Percentiles rank a stretch among this genome's conserved stretches.
Conservation (phyloP, 2,113 vertebrate genomes). For the Pipra filicauda region DNA sequence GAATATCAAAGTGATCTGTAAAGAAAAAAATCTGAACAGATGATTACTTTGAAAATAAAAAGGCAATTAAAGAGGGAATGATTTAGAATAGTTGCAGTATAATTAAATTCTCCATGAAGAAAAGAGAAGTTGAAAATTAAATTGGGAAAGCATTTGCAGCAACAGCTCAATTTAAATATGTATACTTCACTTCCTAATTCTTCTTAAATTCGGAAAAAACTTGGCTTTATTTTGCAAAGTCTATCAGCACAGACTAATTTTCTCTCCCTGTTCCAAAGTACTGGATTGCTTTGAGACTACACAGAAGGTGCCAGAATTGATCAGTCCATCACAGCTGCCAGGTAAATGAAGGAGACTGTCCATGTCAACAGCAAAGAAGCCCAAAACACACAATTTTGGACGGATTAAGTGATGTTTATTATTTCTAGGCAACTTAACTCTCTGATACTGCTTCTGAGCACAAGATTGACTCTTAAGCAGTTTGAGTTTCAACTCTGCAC, state of each 20-base stretch:
- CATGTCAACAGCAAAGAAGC: neutral
- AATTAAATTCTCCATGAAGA: neutral
- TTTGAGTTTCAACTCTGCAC: neutral
- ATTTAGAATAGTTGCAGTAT: neutral
- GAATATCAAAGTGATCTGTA: neutral
- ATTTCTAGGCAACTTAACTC: neutral
- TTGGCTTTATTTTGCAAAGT: neutral
- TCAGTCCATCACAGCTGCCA: neutral
- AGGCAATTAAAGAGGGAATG: neutral
- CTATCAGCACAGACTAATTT: neutral
- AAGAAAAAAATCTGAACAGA: neutral
- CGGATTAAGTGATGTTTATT: neutral
- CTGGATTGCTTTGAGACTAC: neutral
- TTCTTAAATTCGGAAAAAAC: neutral
- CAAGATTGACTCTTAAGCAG: neutral
- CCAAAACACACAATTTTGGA: neutral
- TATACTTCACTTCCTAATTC: neutral
- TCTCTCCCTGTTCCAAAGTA: neutral
- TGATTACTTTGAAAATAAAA: constrained; percentile 5
- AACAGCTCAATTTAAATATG: neutral
- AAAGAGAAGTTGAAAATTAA: neutral
- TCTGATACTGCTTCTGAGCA: neutral
- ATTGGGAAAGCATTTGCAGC: neutral
- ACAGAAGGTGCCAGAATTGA: neutral
- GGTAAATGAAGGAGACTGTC: no score